phyloP scores from a whole-genome alignment of 2,113 vertebrate genomes.

The Turnix velox region DNA sequence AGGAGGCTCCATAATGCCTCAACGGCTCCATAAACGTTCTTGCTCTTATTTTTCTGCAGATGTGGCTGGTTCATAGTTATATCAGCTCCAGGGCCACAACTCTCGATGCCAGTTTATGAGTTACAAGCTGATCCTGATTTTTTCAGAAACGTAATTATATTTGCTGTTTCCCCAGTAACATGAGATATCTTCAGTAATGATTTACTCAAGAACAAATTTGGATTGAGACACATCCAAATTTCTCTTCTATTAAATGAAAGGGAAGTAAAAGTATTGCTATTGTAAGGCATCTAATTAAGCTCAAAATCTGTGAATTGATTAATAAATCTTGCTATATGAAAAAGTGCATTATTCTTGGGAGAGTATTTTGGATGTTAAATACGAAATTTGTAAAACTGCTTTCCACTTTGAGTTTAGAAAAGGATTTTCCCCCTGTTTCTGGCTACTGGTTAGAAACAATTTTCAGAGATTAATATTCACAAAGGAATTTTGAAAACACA shows the following conservation, averaged over 20 bases:
- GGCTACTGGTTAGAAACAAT: slow-evolving; percentile 44
- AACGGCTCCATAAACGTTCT: neutral
- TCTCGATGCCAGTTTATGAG: slow-evolving; percentile 68
- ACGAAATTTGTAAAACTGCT: slow-evolving; percentile 74
- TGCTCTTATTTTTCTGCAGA: neutral
- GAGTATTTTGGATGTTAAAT: slow-evolving; percentile 74
- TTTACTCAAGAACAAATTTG: slow-evolving; percentile 68
- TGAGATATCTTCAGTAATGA: too few relatives aligned
- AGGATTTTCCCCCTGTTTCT: neutral
- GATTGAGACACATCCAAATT: slow-evolving; percentile 51
- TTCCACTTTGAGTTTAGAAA: slow-evolving; percentile 61
- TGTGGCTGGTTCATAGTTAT: neutral
- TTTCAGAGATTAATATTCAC: slow-evolving; percentile 64
- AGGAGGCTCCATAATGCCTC: neutral
- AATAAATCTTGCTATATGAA: slow-evolving; percentile 75
- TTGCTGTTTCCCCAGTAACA: slow-evolving; percentile 64
- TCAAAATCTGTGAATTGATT: slow-evolving; percentile 84
- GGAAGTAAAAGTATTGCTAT: slow-evolving; percentile 74
- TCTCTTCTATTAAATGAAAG: slow-evolving; percentile 76
- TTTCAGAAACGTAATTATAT: slow-evolving; percentile 75
- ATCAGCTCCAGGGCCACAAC: slow-evolving; percentile 1
- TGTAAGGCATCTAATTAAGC: slow-evolving; percentile 72
- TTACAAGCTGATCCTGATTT: slow-evolving; percentile 74
- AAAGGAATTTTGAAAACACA: slow-evolving; percentile 44
- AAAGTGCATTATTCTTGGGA: slow-evolving; percentile 45